Percentiles rank a stretch among this genome's conserved stretches.
Evolutionary conservation across 2,113 vertebrate species (phyloP).

Genomic region (Bos indicus): DNA sequence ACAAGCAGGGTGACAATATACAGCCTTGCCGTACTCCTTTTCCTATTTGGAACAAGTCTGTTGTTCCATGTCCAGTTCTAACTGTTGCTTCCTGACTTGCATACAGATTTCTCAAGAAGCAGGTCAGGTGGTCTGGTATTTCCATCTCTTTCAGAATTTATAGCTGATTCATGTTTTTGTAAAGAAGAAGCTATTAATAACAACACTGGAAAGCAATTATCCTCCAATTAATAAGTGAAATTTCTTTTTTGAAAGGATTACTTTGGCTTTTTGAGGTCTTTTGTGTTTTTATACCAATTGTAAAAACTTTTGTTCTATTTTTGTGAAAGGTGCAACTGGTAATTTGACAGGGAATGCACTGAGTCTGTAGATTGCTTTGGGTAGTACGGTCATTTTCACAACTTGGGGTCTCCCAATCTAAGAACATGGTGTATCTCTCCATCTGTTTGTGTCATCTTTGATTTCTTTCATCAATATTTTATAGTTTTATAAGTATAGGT

Average conservation of each 20-base stretch:
- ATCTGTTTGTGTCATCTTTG: background rate
- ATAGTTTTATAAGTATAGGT: background rate
- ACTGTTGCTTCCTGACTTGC: no score
- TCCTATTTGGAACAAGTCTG: no score
- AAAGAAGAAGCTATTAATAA: background rate
- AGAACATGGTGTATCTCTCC: background rate
- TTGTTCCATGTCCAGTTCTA: no score
- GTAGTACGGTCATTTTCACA: background rate
- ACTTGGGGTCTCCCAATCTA: background rate
- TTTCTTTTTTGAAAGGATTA: background rate
- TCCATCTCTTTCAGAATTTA: background rate
- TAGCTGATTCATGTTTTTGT: background rate
- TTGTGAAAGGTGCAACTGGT: background rate
- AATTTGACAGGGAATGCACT: background rate
- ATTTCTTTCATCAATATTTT: background rate
- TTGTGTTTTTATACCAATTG: background rate
- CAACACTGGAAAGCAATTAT: background rate
- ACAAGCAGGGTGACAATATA: no score
- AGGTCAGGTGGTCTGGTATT: no score
- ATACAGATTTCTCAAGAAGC: no score
- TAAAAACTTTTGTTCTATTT: background rate
- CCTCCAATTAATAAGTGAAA: background rate
- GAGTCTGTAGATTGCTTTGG: background rate
- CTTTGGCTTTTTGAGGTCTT: background rate
- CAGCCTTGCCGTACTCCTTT: no score